A percentile compares a stretch with the other conserved stretches of the same genome.
phyloP scores from a whole-genome alignment of 2,888 invertebrate species.

The Encarsia formosa region DNA sequence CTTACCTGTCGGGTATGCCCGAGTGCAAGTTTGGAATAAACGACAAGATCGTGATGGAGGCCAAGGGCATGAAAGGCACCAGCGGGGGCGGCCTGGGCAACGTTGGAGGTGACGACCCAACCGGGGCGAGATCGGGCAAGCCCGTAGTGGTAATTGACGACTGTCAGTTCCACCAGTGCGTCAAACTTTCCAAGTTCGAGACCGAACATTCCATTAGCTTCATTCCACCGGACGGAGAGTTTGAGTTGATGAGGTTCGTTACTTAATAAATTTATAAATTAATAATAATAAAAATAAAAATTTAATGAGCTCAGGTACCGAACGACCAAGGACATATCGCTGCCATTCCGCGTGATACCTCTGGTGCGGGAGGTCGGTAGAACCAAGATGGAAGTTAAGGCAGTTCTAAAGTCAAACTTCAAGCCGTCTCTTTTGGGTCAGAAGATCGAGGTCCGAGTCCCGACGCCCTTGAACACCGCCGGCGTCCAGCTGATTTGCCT shows the following conservation, averaged over 20 bases:
- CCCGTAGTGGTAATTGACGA: slow-evolving; percentile 99
- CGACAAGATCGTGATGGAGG: slow-evolving; percentile 98
- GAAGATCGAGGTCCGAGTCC: slow-evolving; percentile 99
- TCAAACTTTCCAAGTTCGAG: slow-evolving; percentile 98
- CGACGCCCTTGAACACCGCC: slow-evolving; percentile 97
- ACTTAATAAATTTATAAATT: background rate
- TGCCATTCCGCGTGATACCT: slow-evolving; percentile 99
- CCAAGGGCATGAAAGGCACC: slow-evolving; percentile 73
- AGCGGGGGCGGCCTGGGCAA: slow-evolving; percentile 60
- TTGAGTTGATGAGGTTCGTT: slow-evolving; percentile 93
- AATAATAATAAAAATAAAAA: slow-evolving; percentile 1
- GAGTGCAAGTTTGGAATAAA: slow-evolving; percentile 99
- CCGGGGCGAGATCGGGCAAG: slow-evolving; percentile 85
- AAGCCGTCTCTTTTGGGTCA: slow-evolving; percentile 96
- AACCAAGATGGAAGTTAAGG: slow-evolving; percentile 99
- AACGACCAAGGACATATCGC: slow-evolving; percentile 98
- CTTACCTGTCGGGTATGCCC: slow-evolving; percentile 98
- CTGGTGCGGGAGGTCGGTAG: slow-evolving; percentile 96
- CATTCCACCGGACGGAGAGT: slow-evolving; percentile 99
- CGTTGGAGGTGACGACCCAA: slow-evolving; percentile 62
- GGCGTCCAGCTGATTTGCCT: slow-evolving; percentile 98
- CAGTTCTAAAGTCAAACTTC: slow-evolving; percentile 98
- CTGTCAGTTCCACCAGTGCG: slow-evolving; percentile 99
- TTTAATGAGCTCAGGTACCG: slow-evolving; percentile 79
- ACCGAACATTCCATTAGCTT: slow-evolving; percentile 99